Percentiles rank a stretch among this genome's conserved stretches.
phyloP scores from a whole-genome alignment of 2,888 invertebrate species.

The Lycocerus yunnanus region DNA sequence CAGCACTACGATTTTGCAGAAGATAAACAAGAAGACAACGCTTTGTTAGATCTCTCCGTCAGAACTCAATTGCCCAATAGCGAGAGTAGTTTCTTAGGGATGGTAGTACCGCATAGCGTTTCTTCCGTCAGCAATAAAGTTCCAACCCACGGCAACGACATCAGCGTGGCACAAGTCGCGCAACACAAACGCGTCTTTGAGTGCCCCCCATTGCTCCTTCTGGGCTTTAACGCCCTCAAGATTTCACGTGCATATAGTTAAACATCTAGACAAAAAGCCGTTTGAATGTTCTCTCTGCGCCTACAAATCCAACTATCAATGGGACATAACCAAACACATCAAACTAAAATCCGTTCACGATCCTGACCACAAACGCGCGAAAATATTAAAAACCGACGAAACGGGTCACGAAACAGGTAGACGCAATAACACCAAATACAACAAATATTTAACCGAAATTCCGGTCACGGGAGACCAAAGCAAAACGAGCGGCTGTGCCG shows the following conservation, averaged over 20 bases:
- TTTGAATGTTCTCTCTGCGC: constrained; percentile 95
- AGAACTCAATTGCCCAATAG: constrained; percentile 53
- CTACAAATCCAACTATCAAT: constrained; percentile 94
- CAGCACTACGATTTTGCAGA: constrained; percentile 51
- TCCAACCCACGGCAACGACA: constrained; percentile 62
- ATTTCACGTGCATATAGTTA: constrained; percentile 92
- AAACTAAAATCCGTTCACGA: constrained; percentile 86
- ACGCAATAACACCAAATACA: constrained; percentile 91
- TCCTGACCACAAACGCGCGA: constrained; percentile 77
- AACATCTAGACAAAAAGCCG: constrained; percentile 90
- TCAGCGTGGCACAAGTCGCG: constrained; percentile 67
- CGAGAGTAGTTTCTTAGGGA: constrained; percentile 46
- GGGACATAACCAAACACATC: constrained; percentile 96
- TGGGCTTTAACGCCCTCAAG: constrained; percentile 92
- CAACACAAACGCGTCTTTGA: constrained; percentile 82
- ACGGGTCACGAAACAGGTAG: too few relatives aligned
- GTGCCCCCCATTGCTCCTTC: constrained; percentile 89
- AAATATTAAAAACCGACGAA: constrained; percentile 89
- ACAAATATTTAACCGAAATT: constrained; percentile 78
- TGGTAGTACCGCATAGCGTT: constrained; percentile 34
- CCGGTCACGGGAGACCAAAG: constrained; percentile 49
- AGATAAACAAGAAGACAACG: constrained; percentile 51
- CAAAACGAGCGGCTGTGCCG: constrained; percentile 54
- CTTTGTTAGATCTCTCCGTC: constrained; percentile 50
- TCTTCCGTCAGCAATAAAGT: constrained; percentile 60